Base-by-base conservation (phyloP, 2,888 invertebrate species). In the Zhengitettix transpicula region DNA sequence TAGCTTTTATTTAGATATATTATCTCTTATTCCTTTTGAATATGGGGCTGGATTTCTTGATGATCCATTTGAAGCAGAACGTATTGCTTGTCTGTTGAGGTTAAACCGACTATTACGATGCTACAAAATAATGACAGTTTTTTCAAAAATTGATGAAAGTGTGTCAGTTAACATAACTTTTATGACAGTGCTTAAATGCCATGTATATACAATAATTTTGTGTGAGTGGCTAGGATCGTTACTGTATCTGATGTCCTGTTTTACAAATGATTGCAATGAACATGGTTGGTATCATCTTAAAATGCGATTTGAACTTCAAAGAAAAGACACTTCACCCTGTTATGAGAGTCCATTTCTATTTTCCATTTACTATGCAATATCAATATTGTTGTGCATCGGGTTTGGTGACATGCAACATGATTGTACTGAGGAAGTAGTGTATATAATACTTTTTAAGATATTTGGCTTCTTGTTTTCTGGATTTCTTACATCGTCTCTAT, bases 171-270 rank as follows among this genome's bases (percentile, higher is more conserved):
- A 62, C 28, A 28, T 65, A 53, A 55, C 63, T 59, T 52, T 60
- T 69, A 68, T 64, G 11, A 66, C 77, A 74, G 67, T 76, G 51
- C 63, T 73, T 1, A 78, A 78, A 67, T 78, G 77, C 66, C 72
- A 73, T 55, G 71, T 75, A 17, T 78, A 75, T 64, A 71, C 77
- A 57, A 66, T 71, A 58, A 67, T 78, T 40, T 67, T 76, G 51
- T 75, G 75, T 63, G 79, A 78, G 66, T 79, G 77, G 77, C 75
- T 74, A 58, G 77, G 77, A n/a, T 72, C 77, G n/a, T 71, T 77
- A 56, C 68, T 79, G 47, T 78, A 71, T 65, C 73, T 78, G 72
- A 75, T 76, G 64, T 72, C 79, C 16, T 80, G 79, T 67, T 78
- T 77, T 64, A 73, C 75, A 17, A 71, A 67, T 60, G 70, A 74